Conservation (phyloP, 2,797 vertebrate genomes). For the Diplodus puntazzo region DNA sequence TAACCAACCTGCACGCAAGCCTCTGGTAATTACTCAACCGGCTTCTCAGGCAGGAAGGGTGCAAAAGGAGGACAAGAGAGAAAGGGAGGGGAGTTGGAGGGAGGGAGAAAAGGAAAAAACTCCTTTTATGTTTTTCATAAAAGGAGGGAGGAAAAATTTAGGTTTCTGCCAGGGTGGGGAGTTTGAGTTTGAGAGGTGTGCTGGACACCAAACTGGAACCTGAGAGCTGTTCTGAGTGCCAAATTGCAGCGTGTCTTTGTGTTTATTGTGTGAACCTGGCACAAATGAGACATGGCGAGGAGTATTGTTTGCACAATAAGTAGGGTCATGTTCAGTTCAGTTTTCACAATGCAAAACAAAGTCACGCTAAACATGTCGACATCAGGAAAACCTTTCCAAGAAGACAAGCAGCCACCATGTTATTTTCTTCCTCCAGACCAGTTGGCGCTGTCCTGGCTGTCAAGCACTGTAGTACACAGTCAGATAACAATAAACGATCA, state of each 20-base stretch:
- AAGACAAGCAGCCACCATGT: slow-evolving; percentile 60
- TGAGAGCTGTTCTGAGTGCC: slow-evolving; percentile 39
- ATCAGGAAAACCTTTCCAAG: slow-evolving; percentile 58
- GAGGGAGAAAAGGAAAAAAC: slow-evolving; percentile 18
- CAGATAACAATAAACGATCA: slow-evolving; percentile 66
- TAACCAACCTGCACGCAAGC: slow-evolving; percentile 74
- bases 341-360: slow-evolving; percentile 60
- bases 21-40: slow-evolving; percentile 66
- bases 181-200: slow-evolving; percentile 43
- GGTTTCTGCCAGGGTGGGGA: slow-evolving; percentile 44
- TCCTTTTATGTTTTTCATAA: background rate
- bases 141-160: slow-evolving; percentile 29
- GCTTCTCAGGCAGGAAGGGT: slow-evolving; percentile 43
- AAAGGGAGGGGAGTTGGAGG: slow-evolving; percentile 2
- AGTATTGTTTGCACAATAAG: slow-evolving; percentile 73
- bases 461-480: slow-evolving; percentile 46
- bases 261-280: slow-evolving; percentile 66
- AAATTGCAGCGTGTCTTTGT: slow-evolving; percentile 65
- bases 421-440: slow-evolving; percentile 51
- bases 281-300: slow-evolving; percentile 67
- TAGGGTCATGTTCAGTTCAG: slow-evolving; percentile 71
- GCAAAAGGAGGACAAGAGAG: slow-evolving; percentile 51
- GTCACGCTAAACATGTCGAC: slow-evolving; percentile 53
- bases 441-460: slow-evolving; percentile 63
- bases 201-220: slow-evolving; percentile 60